Evolutionary conservation across 1,140 invertebrate species (phyloP), one percentile per base, ranked within the genome.

Genomic region (Drosophila insularis): DNA sequence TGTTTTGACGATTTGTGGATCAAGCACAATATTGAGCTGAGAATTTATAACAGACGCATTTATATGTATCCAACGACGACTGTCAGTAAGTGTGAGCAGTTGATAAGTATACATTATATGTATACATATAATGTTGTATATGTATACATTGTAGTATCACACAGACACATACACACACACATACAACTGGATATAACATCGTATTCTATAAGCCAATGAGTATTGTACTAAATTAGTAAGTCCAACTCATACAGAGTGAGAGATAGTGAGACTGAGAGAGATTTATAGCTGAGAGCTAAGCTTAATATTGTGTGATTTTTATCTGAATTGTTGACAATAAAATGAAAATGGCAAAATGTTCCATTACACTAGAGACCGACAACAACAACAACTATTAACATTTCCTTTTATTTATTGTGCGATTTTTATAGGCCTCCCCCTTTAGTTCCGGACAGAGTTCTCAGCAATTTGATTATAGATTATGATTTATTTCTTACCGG

Each of bases 11-110:
- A 74, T 79, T 82, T 63, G 32, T 66, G 62, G 62, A 72, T 35
- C 46, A 67, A 54, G 66, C 59, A 55, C n/a, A 63, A 78, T 79
- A 63, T 75, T 68, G 56, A 79, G 80, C 76, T 55, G 61, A 67
- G 68, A 58, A 76, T 76, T 79, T 86, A 76, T 80, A 82, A 73
- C 78, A 71, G 79, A 75, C 53, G 66, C 68, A 74, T 74, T 80
- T 75, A 62, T 69, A 65, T 75, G 58, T 69, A 65, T 60, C 50
- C 71, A 65, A 13, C 10, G 64, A 63, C 61, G 50, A 46, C 68
- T 68, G 68, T 58, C 73, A 58, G 17, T 21, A n/a, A 76, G 19
- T 73, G 72, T 58, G 64, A 56, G 71, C 75, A 79, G 68, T 78
- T 81, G 87, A 78, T 78, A 87, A 62, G 35, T 54, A 19, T 31